Conservation (phyloP, 2,888 invertebrate species). For the Osedax fenrisi region DNA sequence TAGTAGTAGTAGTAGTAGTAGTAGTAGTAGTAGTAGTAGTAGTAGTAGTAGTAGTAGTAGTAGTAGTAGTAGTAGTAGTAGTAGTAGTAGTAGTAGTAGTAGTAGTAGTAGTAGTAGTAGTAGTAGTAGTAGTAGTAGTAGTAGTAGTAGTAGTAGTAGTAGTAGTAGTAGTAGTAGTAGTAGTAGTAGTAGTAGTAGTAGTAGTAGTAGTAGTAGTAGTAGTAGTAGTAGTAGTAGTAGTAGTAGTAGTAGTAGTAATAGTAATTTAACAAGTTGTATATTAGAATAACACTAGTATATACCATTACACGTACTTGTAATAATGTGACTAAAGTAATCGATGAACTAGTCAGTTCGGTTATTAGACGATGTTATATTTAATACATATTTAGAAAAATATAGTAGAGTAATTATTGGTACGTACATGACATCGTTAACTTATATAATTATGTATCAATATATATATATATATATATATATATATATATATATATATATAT, state of each 20-base stretch:
- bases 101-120: conserved; percentile 32
- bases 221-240: conserved; percentile 33
- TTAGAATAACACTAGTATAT: no score
- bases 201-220: conserved; percentile 34
- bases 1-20: conserved; percentile 35
- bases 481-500: no score
- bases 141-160: conserved; percentile 26
- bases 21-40: conserved; percentile 35
- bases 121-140: conserved; percentile 19
- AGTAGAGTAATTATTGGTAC: no score
- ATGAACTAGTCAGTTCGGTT: no score
- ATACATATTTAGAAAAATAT: no score
- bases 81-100: conserved; percentile 34
- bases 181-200: conserved; percentile 34
- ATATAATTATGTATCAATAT: no score
- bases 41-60: conserved; percentile 33
- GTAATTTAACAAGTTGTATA: no score
- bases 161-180: conserved; percentile 33
- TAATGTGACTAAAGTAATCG: no score
- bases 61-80: conserved; percentile 35
- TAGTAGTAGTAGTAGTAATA: conserved; percentile 31
- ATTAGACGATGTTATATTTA: no score
- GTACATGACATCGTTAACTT: no score
- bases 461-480: no score
- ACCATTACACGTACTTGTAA: no score